Evolutionary conservation across 1,140 invertebrate genomes (phyloP).

Genomic region (Nautilus pompilius): DNA sequence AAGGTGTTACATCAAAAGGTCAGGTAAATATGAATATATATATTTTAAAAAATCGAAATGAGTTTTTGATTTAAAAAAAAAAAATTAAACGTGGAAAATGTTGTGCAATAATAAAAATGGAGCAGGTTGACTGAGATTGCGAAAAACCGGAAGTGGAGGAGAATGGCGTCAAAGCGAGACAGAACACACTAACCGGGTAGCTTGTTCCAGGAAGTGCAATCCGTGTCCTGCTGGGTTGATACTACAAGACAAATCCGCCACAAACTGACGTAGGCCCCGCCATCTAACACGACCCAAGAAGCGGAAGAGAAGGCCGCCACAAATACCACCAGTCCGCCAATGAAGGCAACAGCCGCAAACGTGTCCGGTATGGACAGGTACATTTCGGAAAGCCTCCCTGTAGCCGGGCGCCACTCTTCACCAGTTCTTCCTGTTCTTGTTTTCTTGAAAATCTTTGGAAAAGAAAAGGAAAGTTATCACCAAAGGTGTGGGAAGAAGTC

Average conservation of each 20-base stretch:
- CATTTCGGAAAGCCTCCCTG: background rate
- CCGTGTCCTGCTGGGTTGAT: background rate
- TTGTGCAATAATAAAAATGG: too few species aligned
- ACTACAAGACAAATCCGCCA: background rate
- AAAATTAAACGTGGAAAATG: too few species aligned
- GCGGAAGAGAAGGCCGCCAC: background rate
- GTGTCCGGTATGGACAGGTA: background rate
- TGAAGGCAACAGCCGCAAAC: background rate
- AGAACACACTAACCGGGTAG: background rate
- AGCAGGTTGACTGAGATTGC: too few species aligned
- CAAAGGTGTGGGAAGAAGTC: too few species aligned
- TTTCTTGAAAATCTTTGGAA: background rate
- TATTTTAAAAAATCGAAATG: too few species aligned
- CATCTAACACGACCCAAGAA: background rate
- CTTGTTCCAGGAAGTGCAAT: background rate
- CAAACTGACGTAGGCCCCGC: background rate
- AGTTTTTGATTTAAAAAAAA: too few species aligned
- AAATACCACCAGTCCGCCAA: background rate
- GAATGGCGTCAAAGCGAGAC: too few species aligned
- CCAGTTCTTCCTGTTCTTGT: background rate
- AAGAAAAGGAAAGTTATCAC: background rate
- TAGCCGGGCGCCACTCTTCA: background rate
- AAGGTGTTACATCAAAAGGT: too few species aligned
- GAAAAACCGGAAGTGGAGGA: too few species aligned
- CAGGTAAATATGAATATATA: too few species aligned